Base-by-base conservation (phyloP, 2,113 vertebrate genomes). In the Pyrgilauda ruficollis region DNA sequence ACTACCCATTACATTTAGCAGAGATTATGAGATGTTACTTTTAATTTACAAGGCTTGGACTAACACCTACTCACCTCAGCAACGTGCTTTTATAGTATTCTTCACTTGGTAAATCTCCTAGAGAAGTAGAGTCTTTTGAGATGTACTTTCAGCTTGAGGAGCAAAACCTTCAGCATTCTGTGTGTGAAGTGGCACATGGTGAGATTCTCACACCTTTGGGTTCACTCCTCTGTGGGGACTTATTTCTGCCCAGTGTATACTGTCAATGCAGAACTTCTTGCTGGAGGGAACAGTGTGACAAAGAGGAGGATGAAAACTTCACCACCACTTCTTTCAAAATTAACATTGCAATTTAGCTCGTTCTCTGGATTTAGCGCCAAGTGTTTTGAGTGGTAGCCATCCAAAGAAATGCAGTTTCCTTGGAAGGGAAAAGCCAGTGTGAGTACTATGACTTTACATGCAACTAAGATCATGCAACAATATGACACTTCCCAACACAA, bases 1-100 rank as follows among this genome's bases (percentile, higher is more conserved):
- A 96, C 96, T 98, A 97, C 97, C 95, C 97, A 97, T 97, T 97
- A 97, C 92, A 97, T 98, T 97, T 97, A 97, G 92, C 95, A 64
- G 64, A 97, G 96, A 97, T 98, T 98, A 97, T 95, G 96, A 97
- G 97, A 97, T 97, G 97, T 97, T 97, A 94, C 97, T 98, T 97
- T 97, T 97, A 97, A 97, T 86, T 98, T 98, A 97, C 95, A 97
- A 97, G 97, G 89, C 79, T 94, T 89, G 92, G 74, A 53, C 93
- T 93, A 95, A 94, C 96, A 97, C 97, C 95, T 96, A 97, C 91
- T 98, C 91, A 98, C 97, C 95, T 97, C 93, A 64, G 85, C 85
- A 85, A 87, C 62, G 49, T 26, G 67, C 84, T 94, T 95, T 96
- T 95, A 77, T 79, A 66, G 13, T 27, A 16, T 91, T 53, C 94